These are phyloP conservation scores for Aldrovandia affinis DNA, from an alignment of 2,797 vertebrate genomes.

Conservation along the genomic window DNA sequence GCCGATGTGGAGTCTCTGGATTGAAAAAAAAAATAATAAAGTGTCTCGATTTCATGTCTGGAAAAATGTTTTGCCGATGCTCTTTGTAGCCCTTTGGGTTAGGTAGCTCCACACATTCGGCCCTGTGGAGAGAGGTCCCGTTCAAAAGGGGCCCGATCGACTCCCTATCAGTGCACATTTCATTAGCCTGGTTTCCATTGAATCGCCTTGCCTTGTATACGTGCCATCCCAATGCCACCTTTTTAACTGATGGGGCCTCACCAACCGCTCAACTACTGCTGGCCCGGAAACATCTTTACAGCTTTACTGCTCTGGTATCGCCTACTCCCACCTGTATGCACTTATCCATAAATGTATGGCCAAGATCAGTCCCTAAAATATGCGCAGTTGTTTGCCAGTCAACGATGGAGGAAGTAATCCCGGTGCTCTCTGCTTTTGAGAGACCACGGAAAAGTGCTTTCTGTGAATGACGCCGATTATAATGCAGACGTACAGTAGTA, in stretches of 20 bases:
- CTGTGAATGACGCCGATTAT: neutral
- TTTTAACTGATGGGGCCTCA: no score
- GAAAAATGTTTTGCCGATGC: neutral
- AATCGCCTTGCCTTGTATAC: neutral
- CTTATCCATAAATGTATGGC: neutral
- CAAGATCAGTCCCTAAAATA: neutral
- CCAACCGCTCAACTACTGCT: neutral
- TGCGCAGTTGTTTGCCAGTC: neutral
- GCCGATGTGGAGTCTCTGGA: neutral
- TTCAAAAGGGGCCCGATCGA: neutral
- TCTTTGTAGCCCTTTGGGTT: neutral
- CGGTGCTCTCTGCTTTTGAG: neutral
- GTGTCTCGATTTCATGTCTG: slow-evolving; percentile 6
- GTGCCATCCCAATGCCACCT: neutral
- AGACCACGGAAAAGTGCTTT: neutral
- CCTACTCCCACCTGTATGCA: neutral
- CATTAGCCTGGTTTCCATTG: neutral
- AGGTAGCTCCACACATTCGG: neutral
- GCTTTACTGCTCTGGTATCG: neutral
- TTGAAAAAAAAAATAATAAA: no score
- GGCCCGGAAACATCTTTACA: neutral
- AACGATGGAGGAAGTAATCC: neutral
- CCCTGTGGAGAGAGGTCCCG: neutral
- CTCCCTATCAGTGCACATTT: neutral
- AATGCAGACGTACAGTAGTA: no score